Evolutionary conservation across 64 coral and sea anemone species (phyloP).

Genomic region (Acropora yongei): DNA sequence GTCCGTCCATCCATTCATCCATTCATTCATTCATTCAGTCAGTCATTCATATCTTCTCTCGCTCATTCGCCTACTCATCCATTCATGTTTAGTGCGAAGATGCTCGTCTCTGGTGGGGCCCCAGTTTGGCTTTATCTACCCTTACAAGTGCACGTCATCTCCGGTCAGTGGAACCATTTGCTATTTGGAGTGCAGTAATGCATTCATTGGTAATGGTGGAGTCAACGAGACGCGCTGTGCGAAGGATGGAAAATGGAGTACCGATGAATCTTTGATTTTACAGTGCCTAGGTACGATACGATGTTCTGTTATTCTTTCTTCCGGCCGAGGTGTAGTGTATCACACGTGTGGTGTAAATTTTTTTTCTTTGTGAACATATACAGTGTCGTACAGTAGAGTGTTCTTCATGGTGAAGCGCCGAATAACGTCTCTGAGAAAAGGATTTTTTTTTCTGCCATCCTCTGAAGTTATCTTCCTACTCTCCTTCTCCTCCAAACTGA

Average conservation of each 20-base stretch:
- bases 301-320: neutral
- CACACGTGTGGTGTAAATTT: neutral
- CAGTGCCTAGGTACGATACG: conserved; percentile 42
- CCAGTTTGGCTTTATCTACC: conserved; percentile 71
- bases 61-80: neutral
- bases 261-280: conserved; percentile 32
- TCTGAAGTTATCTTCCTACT: neutral
- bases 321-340: neutral
- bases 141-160: conserved; percentile 43
- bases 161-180: conserved; percentile 70
- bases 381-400: neutral
- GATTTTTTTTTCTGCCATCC: neutral
- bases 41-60: neutral
- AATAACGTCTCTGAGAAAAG: neutral
- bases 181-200: conserved; percentile 59
- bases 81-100: conserved; percentile 32
- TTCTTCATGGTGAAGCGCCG: neutral
- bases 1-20: neutral
- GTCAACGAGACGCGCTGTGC: conserved; percentile 36
- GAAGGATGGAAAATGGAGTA: conserved; percentile 55
- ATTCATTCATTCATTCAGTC: neutral
- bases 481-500: neutral
- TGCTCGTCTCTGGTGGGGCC: conserved; percentile 53
- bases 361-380: neutral
- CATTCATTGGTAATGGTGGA: conserved; percentile 37